Conservation (phyloP, 2,797 vertebrate species). For the Melopsittacus undulatus region DNA sequence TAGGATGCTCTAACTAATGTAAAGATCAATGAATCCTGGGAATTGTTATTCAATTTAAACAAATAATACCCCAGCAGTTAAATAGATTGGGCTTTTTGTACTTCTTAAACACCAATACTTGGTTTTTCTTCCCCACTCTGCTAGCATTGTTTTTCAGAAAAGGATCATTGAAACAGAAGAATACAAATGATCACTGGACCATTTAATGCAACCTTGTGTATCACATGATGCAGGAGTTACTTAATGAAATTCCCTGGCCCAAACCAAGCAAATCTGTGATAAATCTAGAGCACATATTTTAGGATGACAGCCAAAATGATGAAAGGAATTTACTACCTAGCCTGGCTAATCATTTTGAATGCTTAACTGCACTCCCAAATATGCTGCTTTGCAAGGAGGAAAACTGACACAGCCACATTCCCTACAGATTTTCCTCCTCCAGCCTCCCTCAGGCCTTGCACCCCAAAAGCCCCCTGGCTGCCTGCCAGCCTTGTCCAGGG, state of each 20-base stretch:
- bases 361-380: slow-evolving; percentile 33
- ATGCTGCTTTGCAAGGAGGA: not conserved
- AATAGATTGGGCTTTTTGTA: slow-evolving; percentile 22
- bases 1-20: slow-evolving; percentile 59
- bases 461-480: not conserved
- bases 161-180: slow-evolving; percentile 32
- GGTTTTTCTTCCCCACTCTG: not conserved
- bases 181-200: slow-evolving; percentile 18
- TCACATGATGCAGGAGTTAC: slow-evolving; percentile 52
- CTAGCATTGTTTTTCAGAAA: slow-evolving; percentile 16
- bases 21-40: slow-evolving; percentile 63
- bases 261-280: slow-evolving; percentile 53
- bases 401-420: not conserved
- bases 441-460: not conserved
- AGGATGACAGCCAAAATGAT: slow-evolving; percentile 60
- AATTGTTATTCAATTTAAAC: slow-evolving; percentile 47
- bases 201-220: slow-evolving; percentile 48
- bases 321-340: slow-evolving; percentile 57
- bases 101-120: not conserved
- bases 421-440: not conserved
- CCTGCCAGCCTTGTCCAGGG: not conserved
- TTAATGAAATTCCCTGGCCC: slow-evolving; percentile 62
- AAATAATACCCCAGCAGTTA: not conserved
- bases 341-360: slow-evolving; percentile 46
- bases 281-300: slow-evolving; percentile 60